These are phyloP conservation scores for Gastracanthus pulcherrimus DNA, from an alignment of 2,888 invertebrate genomes.

Conservation along the genomic window DNA sequence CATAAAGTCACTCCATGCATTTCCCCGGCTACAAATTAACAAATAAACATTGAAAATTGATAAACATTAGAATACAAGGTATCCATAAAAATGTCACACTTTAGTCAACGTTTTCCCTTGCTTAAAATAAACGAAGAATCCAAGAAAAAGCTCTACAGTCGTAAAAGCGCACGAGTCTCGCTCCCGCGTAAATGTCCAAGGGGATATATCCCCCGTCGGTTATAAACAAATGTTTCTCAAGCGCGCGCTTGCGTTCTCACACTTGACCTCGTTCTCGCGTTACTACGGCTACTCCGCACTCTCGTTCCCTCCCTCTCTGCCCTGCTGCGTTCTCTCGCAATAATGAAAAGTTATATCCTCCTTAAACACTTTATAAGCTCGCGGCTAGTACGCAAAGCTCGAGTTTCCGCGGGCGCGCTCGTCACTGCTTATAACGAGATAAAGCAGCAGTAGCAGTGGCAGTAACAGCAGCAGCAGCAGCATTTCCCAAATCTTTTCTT, in stretches of 20 bases:
- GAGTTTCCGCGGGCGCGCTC: not conserved
- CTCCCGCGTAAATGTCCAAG: not conserved
- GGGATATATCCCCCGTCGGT: not conserved
- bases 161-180: not conserved
- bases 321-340: not conserved
- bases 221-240: slow-evolving; percentile 17
- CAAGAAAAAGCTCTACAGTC: too few species aligned
- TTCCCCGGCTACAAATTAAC: too few species aligned
- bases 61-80: too few species aligned
- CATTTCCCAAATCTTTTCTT: slow-evolving; percentile 19
- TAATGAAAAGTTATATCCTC: slow-evolving; percentile 52
- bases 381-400: not conserved
- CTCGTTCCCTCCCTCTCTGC: slow-evolving; percentile 8
- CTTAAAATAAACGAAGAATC: too few species aligned
- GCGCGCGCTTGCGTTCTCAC: not conserved
- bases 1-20: too few species aligned
- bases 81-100: too few species aligned
- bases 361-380: slow-evolving; percentile 48
- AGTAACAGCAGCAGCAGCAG: not conserved
- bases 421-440: slow-evolving; percentile 12
- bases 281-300: too few species aligned
- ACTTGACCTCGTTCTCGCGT: slow-evolving; percentile 29
- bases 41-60: too few species aligned
- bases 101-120: not conserved
- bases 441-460: slow-evolving; percentile 2